phyloP scores from a whole-genome alignment of 2,888 invertebrate genomes.

The Electrophaes corylata region DNA sequence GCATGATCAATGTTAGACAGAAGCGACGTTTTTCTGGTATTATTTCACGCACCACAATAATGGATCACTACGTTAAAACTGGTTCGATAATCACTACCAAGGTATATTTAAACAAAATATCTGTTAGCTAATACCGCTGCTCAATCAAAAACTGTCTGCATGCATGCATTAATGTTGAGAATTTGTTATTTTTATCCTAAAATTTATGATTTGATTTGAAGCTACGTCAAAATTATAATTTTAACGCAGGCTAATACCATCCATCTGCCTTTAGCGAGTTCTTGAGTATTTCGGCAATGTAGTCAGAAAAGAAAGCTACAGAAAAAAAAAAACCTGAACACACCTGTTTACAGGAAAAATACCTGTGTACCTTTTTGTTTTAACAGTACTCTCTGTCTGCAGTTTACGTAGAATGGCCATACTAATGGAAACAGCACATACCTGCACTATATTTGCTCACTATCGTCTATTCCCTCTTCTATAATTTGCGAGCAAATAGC shows the following conservation, averaged over 20 bases:
- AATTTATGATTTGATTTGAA: too few species aligned
- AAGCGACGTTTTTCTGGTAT: neutral
- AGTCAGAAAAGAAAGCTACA: too few species aligned
- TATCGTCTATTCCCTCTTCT: constrained; percentile 35
- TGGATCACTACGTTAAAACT: neutral
- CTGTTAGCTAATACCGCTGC: too few species aligned
- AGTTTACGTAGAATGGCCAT: constrained; percentile 35
- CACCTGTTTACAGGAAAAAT: too few species aligned
- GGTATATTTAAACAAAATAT: neutral
- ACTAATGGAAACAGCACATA: constrained; percentile 66
- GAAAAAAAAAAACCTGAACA: too few species aligned
- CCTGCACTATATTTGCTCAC: constrained; percentile 35
- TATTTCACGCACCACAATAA: neutral
- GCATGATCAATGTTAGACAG: neutral
- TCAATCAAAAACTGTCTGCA: too few species aligned
- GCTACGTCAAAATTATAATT: too few species aligned
- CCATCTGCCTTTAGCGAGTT: too few species aligned
- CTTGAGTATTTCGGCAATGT: too few species aligned
- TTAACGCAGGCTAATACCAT: too few species aligned
- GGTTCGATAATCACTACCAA: neutral
- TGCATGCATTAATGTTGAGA: too few species aligned
- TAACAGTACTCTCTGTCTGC: neutral
- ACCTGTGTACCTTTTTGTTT: neutral
- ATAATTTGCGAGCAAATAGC: constrained; percentile 39
- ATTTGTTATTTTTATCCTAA: too few species aligned